phyloP scores from a whole-genome alignment of 2,888 invertebrate genomes.

The Ceramica pisi region DNA sequence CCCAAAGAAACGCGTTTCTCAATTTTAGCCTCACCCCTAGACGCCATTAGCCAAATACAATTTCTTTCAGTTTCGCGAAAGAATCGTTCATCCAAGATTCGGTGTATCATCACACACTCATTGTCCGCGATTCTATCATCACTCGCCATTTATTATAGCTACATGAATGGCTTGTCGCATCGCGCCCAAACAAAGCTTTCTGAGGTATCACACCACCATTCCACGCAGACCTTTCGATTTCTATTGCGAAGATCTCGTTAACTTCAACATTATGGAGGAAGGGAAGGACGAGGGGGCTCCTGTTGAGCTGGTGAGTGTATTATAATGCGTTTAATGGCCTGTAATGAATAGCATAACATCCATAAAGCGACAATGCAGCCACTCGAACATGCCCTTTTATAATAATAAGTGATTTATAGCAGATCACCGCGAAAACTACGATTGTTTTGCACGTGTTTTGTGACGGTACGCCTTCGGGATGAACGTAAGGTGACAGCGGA shows the following conservation, averaged over 20 bases:
- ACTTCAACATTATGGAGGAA: conserved; percentile 38
- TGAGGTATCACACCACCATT: conserved; percentile 83
- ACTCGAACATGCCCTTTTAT: conserved; percentile 89
- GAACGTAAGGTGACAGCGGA: conserved; percentile 65
- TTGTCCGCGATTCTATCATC: conserved; percentile 81
- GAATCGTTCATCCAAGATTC: conserved; percentile 50
- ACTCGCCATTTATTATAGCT: conserved; percentile 87
- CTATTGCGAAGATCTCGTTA: conserved; percentile 72
- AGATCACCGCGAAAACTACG: conserved; percentile 80
- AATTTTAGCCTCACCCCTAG: no score
- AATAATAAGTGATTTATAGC: conserved; percentile 89
- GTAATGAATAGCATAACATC: conserved; percentile 91
- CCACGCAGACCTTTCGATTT: conserved; percentile 73
- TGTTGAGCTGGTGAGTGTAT: conserved; percentile 75
- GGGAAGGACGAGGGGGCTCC: conserved; percentile 68
- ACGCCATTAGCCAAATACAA: background rate
- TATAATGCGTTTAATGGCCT: conserved; percentile 90
- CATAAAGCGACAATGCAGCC: conserved; percentile 89
- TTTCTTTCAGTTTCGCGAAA: conserved; percentile 23
- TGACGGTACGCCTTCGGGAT: conserved; percentile 76
- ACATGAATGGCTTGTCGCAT: conserved; percentile 89
- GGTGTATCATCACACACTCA: conserved; percentile 69
- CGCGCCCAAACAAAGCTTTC: conserved; percentile 88
- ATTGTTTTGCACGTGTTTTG: conserved; percentile 89
- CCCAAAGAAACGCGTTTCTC: no score